These are phyloP conservation scores for Corbicula japonica DNA, from an alignment of 2,888 invertebrate genomes.

Conservation along the genomic window DNA sequence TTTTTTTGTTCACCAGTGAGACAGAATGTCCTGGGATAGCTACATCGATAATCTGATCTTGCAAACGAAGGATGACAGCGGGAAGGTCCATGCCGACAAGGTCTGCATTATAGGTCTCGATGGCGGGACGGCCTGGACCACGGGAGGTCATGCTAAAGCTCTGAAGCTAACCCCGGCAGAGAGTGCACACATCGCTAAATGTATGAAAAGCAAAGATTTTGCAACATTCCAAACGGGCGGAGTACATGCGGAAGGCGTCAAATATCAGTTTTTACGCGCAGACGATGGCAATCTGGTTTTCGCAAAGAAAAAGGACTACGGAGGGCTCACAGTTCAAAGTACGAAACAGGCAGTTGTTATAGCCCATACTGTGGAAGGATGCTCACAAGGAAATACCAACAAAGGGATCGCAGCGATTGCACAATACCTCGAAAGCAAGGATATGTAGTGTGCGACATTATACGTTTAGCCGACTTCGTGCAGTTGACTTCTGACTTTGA, in stretches of 20 bases:
- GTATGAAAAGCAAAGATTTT: constrained; percentile 70
- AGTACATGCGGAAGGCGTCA: constrained; percentile 55
- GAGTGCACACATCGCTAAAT: constrained; percentile 58
- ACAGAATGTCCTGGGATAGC: constrained; percentile 77
- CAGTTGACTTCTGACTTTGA: too few relatives aligned
- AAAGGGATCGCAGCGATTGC: constrained; percentile 71
- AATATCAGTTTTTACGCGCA: constrained; percentile 75
- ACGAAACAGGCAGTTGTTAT: constrained; percentile 75
- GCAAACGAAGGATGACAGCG: constrained; percentile 65
- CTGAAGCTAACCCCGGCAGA: constrained; percentile 57
- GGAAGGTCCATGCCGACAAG: constrained; percentile 62
- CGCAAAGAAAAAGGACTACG: constrained; percentile 73
- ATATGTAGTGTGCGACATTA: too few relatives aligned
- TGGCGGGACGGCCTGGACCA: constrained; percentile 71
- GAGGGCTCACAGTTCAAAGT: constrained; percentile 67
- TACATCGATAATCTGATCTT: constrained; percentile 75
- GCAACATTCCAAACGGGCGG: constrained; percentile 61
- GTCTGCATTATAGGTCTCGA: constrained; percentile 75
- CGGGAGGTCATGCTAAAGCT: constrained; percentile 32
- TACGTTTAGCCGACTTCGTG: too few relatives aligned
- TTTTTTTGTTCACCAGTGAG: too few relatives aligned
- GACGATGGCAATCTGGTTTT: constrained; percentile 70
- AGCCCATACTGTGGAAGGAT: constrained; percentile 70
- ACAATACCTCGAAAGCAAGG: constrained; percentile 70
- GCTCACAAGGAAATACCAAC: constrained; percentile 73